These are phyloP conservation scores for Dione juno DNA, from an alignment of 2,888 invertebrate genomes.

Conservation along the genomic window DNA sequence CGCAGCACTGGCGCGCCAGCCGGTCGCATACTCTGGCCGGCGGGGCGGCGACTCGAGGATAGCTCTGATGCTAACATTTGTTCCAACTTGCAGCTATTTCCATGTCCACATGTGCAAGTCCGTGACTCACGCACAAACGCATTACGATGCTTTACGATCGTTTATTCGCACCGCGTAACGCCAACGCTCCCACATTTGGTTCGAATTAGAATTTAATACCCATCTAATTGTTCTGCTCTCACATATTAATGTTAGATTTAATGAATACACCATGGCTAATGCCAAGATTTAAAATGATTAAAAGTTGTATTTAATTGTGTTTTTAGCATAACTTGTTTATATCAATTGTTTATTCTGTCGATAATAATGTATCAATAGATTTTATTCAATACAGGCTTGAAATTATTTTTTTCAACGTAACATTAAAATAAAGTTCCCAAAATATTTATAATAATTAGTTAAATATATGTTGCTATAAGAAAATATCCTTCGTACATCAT, in stretches of 20 bases:
- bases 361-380: background rate
- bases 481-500: no score
- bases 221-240: constrained; percentile 54
- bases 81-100: constrained; percentile 71
- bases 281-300: background rate
- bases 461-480: background rate
- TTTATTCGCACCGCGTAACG: constrained; percentile 57
- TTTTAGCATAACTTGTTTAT: constrained; percentile 42
- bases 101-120: constrained; percentile 73
- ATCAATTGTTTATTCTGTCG: constrained; percentile 32
- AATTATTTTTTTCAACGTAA: background rate
- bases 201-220: constrained; percentile 67
- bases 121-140: constrained; percentile 76
- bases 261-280: constrained; percentile 9
- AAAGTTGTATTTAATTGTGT: background rate
- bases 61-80: constrained; percentile 71
- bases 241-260: constrained; percentile 19
- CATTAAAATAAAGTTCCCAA: background rate
- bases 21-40: constrained; percentile 79
- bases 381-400: background rate
- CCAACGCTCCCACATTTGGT: constrained; percentile 56
- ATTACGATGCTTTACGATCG: constrained; percentile 67
- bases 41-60: constrained; percentile 70
- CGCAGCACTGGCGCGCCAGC: constrained; percentile 75
- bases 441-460: background rate